Evolutionary conservation across 2,797 vertebrate species (phyloP).

Genomic region (Crax fasciolata): DNA sequence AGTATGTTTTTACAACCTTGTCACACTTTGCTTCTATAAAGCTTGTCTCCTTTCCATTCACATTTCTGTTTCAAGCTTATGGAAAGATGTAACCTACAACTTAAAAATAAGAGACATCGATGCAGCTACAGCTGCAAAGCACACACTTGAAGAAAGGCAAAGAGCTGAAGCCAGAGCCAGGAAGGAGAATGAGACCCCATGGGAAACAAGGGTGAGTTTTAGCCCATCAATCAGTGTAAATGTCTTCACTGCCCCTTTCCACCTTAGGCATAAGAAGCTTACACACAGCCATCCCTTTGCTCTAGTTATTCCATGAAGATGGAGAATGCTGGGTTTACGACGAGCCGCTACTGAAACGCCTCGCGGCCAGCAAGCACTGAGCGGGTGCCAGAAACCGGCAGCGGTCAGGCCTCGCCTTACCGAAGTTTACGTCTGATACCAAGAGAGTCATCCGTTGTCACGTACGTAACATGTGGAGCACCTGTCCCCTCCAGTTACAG

Average conservation of each 20-base stretch:
- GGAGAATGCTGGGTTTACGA: slow-evolving; percentile 99
- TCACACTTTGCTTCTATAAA: not conserved
- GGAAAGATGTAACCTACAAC: slow-evolving; percentile 97
- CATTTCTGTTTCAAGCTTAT: slow-evolving; percentile 84
- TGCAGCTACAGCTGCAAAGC: slow-evolving; percentile 95
- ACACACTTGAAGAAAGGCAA: slow-evolving; percentile 95
- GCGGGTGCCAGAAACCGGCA: not conserved
- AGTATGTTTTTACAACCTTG: fast-evolving
- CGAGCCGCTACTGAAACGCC: slow-evolving; percentile 94
- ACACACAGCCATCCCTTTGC: not conserved
- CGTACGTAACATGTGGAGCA: slow-evolving; percentile 67
- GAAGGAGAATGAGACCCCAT: slow-evolving; percentile 94
- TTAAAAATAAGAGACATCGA: slow-evolving; percentile 97
- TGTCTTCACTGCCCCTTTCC: not conserved
- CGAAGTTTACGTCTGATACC: slow-evolving; percentile 54
- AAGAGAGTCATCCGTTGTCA: slow-evolving; percentile 60
- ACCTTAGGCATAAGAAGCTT: fast-evolving
- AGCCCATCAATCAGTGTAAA: not conserved
- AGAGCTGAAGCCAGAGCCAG: slow-evolving; percentile 96
- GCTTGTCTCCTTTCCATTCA: not conserved
- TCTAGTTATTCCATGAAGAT: slow-evolving; percentile 96
- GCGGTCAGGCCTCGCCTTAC: slow-evolving; percentile 77
- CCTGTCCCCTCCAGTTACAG: slow-evolving; percentile 83
- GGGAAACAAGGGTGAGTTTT: slow-evolving; percentile 95
- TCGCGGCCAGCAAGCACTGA: slow-evolving; percentile 89